Conservation (phyloP, 2,797 vertebrate species). For the Xenopus petersii region DNA sequence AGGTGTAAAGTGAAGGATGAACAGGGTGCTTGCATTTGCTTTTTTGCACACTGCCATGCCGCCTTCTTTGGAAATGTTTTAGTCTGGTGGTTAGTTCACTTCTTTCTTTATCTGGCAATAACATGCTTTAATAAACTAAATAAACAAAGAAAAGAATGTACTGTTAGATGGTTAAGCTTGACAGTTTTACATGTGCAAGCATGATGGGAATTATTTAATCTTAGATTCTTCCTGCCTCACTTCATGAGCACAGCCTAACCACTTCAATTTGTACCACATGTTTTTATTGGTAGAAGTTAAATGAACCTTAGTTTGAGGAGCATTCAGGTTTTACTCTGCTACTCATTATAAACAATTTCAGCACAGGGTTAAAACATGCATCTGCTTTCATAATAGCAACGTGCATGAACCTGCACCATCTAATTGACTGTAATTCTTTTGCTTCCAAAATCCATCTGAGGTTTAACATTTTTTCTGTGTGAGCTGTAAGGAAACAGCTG, state of each 20-base stretch:
- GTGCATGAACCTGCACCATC: constrained; percentile 64
- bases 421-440: constrained; percentile 61
- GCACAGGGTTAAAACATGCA: constrained; percentile 36
- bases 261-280: constrained; percentile 62
- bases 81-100: background rate
- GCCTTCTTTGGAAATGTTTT: too few relatives aligned
- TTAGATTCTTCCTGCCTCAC: constrained; percentile 54
- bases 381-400: constrained; percentile 60
- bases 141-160: background rate
- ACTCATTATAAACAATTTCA: constrained; percentile 16
- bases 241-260: constrained; percentile 55
- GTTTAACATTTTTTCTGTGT: constrained; percentile 62
- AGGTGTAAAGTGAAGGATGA: too few relatives aligned
- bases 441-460: constrained; percentile 64
- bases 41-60: too few relatives aligned
- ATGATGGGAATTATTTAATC: constrained; percentile 43
- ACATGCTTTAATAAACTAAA: background rate
- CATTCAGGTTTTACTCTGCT: constrained; percentile 1
- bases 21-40: too few relatives aligned
- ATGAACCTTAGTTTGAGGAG: constrained; percentile 55
- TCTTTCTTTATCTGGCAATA: background rate
- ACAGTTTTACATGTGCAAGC: constrained; percentile 38
- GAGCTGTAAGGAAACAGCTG: constrained; percentile 51
- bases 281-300: constrained; percentile 56
- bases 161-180: constrained; percentile 6